A percentile compares a stretch with the other conserved stretches of the same genome.
Conservation (phyloP, 2,113 vertebrate species). For the Miniopterus natalensis region DNA sequence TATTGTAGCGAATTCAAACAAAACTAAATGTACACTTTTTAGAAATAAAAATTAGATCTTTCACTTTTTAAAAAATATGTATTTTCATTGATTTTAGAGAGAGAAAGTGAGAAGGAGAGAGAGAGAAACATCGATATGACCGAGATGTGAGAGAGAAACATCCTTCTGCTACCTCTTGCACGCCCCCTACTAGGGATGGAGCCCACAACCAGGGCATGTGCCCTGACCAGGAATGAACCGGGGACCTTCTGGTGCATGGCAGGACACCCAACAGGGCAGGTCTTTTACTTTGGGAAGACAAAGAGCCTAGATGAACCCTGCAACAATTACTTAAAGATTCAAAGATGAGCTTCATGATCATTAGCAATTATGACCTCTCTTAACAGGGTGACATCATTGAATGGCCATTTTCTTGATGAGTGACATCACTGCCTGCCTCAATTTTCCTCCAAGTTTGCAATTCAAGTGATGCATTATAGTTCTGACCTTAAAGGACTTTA, state of each 20-base stretch:
- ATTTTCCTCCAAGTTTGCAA: constrained; percentile 32
- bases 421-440: constrained; percentile 28
- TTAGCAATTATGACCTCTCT: constrained; percentile 3
- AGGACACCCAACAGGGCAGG: too few species aligned
- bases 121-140: too few species aligned
- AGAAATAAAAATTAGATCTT: constrained; percentile 53
- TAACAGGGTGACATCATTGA: background rate
- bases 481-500: constrained; percentile 38
- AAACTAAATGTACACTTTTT: background rate
- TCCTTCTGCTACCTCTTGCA: too few species aligned
- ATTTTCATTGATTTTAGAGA: too few species aligned
- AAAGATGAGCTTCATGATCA: background rate
- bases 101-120: too few species aligned
- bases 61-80: background rate
- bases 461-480: background rate
- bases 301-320: background rate
- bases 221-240: too few species aligned
- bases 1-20: background rate
- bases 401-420: background rate
- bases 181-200: too few species aligned
- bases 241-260: too few species aligned
- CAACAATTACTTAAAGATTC: constrained; percentile 44
- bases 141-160: too few species aligned
- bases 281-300: background rate
- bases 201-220: too few species aligned